Conservation (phyloP, 2,113 vertebrate genomes). For the Odobenus rosmarus region DNA sequence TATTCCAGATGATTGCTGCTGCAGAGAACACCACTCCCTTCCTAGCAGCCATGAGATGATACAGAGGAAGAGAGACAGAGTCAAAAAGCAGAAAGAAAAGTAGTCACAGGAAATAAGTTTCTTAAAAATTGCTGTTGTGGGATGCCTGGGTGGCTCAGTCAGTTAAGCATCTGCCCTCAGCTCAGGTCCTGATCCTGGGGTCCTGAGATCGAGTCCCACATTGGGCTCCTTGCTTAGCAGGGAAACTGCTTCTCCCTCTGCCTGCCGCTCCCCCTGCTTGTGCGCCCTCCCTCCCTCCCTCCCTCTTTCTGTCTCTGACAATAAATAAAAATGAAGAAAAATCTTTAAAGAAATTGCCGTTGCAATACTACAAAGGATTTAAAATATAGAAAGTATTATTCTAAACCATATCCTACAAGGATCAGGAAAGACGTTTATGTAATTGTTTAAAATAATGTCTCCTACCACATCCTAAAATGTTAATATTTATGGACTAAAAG, state of each 20-base stretch:
- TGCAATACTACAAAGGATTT: background rate
- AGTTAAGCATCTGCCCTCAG: too few relatives aligned
- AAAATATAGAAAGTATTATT: background rate
- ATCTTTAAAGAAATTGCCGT: background rate
- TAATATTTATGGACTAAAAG: slow-evolving; percentile 25
- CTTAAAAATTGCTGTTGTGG: background rate
- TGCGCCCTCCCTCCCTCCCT: too few relatives aligned
- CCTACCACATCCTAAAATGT: background rate
- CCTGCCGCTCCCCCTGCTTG: too few relatives aligned
- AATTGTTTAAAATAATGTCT: slow-evolving; percentile 29
- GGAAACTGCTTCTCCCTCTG: too few relatives aligned
- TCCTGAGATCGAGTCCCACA: too few relatives aligned
- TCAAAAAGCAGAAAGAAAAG: slow-evolving; percentile 16
- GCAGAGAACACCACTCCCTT: background rate
- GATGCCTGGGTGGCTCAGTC: too few relatives aligned
- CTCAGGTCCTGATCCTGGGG: too few relatives aligned
- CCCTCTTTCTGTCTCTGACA: too few relatives aligned
- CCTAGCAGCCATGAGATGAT: background rate
- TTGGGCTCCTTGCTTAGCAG: too few relatives aligned
- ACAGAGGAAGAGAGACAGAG: background rate
- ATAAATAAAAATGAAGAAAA: too few relatives aligned
- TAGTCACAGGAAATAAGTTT: background rate
- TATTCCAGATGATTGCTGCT: background rate
- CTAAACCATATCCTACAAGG: background rate
- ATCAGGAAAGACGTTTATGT: background rate